Percentiles rank a stretch among this genome's conserved stretches.
phyloP scores from a whole-genome alignment of 2,888 invertebrate genomes.

The Synergus laeviventris region DNA sequence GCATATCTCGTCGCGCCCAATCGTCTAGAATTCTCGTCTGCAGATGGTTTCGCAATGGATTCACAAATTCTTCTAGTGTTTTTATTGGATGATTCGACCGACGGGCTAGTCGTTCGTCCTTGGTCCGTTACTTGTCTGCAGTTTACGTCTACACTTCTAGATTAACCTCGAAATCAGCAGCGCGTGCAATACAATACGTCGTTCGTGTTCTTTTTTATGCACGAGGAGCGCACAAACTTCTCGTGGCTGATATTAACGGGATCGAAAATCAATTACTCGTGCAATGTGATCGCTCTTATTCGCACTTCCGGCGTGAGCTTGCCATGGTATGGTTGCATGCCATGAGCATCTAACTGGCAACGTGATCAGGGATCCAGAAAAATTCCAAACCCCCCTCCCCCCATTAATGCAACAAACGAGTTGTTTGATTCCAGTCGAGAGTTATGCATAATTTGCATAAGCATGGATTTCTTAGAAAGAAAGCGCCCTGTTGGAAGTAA shows the following conservation, averaged over 20 bases:
- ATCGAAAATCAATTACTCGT: constrained; percentile 28
- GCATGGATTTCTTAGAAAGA: too few relatives aligned
- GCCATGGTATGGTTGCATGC: constrained; percentile 6
- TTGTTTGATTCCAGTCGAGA: not conserved
- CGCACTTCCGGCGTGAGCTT: constrained; percentile 37
- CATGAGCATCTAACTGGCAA: constrained; percentile 13
- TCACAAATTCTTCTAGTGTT: constrained; percentile 15
- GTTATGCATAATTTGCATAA: constrained; percentile 7
- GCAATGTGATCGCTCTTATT: constrained; percentile 29
- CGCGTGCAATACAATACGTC: constrained; percentile 50
- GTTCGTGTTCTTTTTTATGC: not conserved
- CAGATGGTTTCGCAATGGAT: constrained; percentile 30
- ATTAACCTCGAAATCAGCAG: constrained; percentile 59
- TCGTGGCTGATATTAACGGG: constrained; percentile 25
- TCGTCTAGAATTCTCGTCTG: constrained; percentile 31
- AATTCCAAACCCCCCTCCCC: not conserved
- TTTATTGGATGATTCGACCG: constrained; percentile 26
- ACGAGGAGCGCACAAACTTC: not conserved
- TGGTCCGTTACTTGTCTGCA: constrained; percentile 58
- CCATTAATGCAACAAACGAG: not conserved
- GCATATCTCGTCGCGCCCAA: constrained; percentile 19
- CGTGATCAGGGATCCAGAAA: constrained; percentile 11
- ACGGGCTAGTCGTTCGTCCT: constrained; percentile 55
- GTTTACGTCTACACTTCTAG: constrained; percentile 40
- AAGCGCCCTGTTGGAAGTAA: too few relatives aligned